A percentile compares a stretch with the other conserved stretches of the same genome.
Conservation (phyloP, 2,888 invertebrate genomes). For the Amphimallon solstitiale region DNA sequence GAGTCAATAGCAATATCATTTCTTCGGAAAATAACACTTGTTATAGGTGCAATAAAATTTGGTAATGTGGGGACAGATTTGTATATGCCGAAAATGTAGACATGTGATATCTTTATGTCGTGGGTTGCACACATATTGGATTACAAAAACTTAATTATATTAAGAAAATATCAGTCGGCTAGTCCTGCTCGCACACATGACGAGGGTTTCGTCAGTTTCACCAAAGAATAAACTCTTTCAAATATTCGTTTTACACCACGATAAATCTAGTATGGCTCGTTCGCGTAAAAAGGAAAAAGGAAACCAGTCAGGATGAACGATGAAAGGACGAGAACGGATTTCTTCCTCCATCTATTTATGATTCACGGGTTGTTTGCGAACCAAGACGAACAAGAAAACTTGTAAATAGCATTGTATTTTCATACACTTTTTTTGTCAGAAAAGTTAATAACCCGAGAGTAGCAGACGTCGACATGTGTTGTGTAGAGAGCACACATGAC, state of each 20-base stretch:
- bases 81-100: no score
- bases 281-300: constrained; percentile 18
- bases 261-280: constrained; percentile 4
- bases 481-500: constrained; percentile 25
- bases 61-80: no score
- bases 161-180: background rate
- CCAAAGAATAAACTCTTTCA: constrained; percentile 18
- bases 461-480: constrained; percentile 37
- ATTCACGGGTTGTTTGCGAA: constrained; percentile 34
- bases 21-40: no score
- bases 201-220: background rate
- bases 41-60: no score
- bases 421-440: constrained; percentile 31
- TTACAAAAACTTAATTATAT: no score
- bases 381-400: constrained; percentile 23
- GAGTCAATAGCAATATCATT: no score
- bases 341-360: constrained; percentile 32
- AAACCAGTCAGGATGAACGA: constrained; percentile 23
- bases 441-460: constrained; percentile 38
- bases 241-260: constrained; percentile 25
- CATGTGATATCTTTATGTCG: no score
- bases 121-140: no score
- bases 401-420: constrained; percentile 36
- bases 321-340: constrained; percentile 15
- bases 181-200: constrained; percentile 2